Conservation (phyloP, 2,113 vertebrate species). For the Sceloporus tristichus region DNA sequence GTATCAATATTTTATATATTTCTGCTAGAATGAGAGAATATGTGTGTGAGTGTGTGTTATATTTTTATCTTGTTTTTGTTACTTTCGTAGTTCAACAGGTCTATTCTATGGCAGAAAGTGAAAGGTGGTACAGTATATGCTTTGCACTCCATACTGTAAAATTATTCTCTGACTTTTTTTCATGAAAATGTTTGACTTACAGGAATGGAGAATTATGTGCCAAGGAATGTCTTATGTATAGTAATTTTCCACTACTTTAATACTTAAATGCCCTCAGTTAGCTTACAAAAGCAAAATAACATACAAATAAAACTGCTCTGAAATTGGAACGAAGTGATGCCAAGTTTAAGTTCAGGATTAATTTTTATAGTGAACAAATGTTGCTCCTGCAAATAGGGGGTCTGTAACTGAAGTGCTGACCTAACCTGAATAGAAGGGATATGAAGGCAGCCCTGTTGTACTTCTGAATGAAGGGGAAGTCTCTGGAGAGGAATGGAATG, state of each 20-base stretch:
- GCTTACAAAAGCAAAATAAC: conserved; percentile 24
- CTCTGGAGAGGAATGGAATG: conserved; percentile 79
- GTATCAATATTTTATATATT: too few relatives aligned
- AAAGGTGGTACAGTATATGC: conserved; percentile 1
- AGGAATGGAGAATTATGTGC: not conserved
- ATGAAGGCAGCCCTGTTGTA: conserved; percentile 68
- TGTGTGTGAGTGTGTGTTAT: not conserved
- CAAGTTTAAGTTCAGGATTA: conserved; percentile 38
- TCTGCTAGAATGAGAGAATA: too few relatives aligned
- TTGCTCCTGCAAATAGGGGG: conserved; percentile 44
- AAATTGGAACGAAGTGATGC: conserved; percentile 7
- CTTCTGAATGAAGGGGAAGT: conserved; percentile 67
- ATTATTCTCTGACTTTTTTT: conserved; percentile 34
- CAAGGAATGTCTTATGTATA: not conserved
- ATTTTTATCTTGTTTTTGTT: not conserved
- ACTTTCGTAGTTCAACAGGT: not conserved
- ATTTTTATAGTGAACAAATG: conserved; percentile 56
- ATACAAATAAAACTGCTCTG: conserved; percentile 18
- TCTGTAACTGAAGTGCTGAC: conserved; percentile 50
- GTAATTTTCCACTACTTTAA: not conserved
- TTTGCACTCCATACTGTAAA: not conserved
- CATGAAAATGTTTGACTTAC: conserved; percentile 27
- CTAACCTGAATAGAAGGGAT: conserved; percentile 48
- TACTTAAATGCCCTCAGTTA: conserved; percentile 11
- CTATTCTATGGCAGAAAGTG: not conserved